Base-by-base conservation (phyloP, 2,888 invertebrate genomes). In the Smittia aterrima region DNA sequence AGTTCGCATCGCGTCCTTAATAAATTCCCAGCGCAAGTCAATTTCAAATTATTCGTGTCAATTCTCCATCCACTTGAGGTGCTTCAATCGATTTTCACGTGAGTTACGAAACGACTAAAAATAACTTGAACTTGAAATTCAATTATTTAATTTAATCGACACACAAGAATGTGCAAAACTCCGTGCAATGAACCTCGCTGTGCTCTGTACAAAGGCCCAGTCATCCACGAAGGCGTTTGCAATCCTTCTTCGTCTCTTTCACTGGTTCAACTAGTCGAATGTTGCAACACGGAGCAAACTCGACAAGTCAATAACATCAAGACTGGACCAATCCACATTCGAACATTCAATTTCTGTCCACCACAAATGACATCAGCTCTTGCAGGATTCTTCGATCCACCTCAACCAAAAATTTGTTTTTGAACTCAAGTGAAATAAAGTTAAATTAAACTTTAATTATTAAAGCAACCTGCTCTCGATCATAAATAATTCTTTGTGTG, bases 391-490 rank as follows among this genome's bases (percentile, higher is more conserved):
- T 54, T 71, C 25, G 70, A 71, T 71, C 70, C 70, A 71, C 54
- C 54, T 6, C 70, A 71, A 32, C 25, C 53, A 24, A n/a, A 25
- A 13, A 2, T 47, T 11, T 58, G 13, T 22, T 68, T 68, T 68
- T 68, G n/a, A n/a, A n/a, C n/a, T n/a, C n/a, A n/a, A n/a, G n/a
- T 47, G 47, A 68, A 87, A 81, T 81, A 84, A 82, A 47, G 7
- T 58, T 64, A 6, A 9, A 6, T 64, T 27, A 64, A 4, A 4
- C 1, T 22, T 27, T 58, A 58, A 6, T 58, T 58, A 58, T 18
- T 13, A n/a, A n/a, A n/a, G n/a, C n/a, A n/a, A 6, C 4, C 6
- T 47, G n/a, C n/a, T 47, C n/a, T 22, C 20, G 16, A 58, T 58
- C 58, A 22, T 20, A 18, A 22, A 20, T 18, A n/a, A n/a, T n/a